Conservation (phyloP, 2,797 vertebrate species). For the Pseudotriccus pelzelni region DNA sequence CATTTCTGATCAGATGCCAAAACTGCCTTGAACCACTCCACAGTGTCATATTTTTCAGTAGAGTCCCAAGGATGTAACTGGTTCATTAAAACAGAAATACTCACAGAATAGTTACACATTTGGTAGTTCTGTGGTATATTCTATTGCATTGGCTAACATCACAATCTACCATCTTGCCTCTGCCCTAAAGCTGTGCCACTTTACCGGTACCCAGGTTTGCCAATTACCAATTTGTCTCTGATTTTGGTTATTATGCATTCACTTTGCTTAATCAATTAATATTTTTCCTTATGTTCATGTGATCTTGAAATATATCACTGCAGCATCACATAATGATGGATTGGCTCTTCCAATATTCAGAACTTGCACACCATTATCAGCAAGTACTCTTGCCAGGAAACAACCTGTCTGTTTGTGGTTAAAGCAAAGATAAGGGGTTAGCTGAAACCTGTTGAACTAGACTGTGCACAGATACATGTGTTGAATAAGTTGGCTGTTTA, state of each 20-base stretch:
- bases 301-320: background rate
- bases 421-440: background rate
- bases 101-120: background rate
- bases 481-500: background rate
- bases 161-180: background rate
- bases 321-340: background rate
- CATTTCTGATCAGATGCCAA: background rate
- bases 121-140: background rate
- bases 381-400: background rate
- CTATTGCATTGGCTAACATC: background rate
- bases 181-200: background rate
- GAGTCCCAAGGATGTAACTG: background rate
- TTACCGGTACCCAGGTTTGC: background rate
- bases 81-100: background rate
- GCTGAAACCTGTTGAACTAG: background rate
- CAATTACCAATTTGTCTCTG: background rate
- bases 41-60: background rate
- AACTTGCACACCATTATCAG: background rate
- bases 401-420: background rate
- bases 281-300: background rate
- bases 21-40: background rate
- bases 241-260: background rate
- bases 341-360: background rate
- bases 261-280: background rate
- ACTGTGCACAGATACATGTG: background rate